Evolutionary conservation across 2,888 invertebrate species (phyloP).

Genomic region (Philereme transversata): DNA sequence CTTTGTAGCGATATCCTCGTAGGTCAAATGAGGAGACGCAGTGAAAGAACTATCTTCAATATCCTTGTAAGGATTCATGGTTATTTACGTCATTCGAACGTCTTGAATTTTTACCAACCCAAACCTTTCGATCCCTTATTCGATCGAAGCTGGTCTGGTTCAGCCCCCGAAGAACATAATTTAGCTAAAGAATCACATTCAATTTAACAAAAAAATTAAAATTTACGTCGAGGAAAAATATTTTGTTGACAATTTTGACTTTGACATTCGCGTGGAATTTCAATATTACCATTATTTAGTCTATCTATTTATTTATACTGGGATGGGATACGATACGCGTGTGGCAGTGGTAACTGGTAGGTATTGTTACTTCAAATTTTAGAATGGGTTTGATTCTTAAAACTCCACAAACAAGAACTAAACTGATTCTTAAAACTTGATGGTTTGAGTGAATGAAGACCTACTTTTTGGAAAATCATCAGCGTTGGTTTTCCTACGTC

Average conservation of each 20-base stretch:
- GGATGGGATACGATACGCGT: too few species aligned
- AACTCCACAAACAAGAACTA: too few species aligned
- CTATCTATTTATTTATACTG: too few species aligned
- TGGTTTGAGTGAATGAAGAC: too few species aligned
- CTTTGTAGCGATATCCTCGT: conserved; percentile 86
- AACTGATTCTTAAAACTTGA: too few species aligned
- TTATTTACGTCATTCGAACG: conserved; percentile 21
- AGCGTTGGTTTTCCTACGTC: too few species aligned
- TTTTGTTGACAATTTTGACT: conserved; percentile 17
- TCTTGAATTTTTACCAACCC: conserved; percentile 2
- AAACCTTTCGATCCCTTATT: background rate
- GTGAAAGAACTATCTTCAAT: conserved; percentile 72
- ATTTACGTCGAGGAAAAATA: conserved; percentile 7
- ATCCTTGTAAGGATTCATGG: conserved; percentile 79
- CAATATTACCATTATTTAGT: background rate
- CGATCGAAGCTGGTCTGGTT: background rate
- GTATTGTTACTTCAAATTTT: too few species aligned
- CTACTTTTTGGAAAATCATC: too few species aligned
- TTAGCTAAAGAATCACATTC: conserved; percentile 13
- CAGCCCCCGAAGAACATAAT: conserved; percentile 11
- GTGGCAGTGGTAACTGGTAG: too few species aligned
- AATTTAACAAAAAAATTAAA: conserved; percentile 8
- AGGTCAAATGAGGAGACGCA: conserved; percentile 64
- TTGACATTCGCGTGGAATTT: conserved; percentile 7
- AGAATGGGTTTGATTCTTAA: too few species aligned